Conservation (phyloP, 2,113 vertebrate species). For the Corapipo altera region DNA sequence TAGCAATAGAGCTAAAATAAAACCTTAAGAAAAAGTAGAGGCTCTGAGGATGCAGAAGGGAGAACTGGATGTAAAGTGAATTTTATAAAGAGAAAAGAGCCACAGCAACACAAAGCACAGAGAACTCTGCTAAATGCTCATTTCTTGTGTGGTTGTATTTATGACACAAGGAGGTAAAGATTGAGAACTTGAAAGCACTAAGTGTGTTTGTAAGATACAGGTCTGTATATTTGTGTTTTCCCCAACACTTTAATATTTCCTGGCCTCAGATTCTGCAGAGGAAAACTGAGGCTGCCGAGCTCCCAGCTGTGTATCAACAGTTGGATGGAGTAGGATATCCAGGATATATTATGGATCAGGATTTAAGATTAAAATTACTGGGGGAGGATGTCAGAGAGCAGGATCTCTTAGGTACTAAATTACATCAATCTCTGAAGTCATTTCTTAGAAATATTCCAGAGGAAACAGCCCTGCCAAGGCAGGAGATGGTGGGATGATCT, state of each 20-base stretch:
- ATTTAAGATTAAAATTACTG: not conserved
- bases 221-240: not conserved
- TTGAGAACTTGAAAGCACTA: accelerated
- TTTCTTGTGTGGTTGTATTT: not conserved
- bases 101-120: not conserved
- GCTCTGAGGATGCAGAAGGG: not conserved
- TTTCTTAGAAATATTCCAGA: not conserved
- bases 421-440: not conserved
- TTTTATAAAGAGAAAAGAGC: not conserved
- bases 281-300: accelerated
- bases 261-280: not conserved
- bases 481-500: not conserved
- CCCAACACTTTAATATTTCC: not conserved
- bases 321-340: not conserved
- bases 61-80: not conserved
- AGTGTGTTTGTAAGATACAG: accelerated
- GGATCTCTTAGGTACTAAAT: too few relatives aligned
- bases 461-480: not conserved
- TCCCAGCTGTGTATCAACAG: not conserved
- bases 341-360: not conserved
- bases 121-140: not conserved
- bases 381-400: not conserved
- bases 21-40: not conserved
- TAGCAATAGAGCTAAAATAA: not conserved
- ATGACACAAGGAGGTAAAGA: not conserved